Percentiles rank a stretch among this genome's conserved stretches.
phyloP scores from a whole-genome alignment of 2,888 invertebrate genomes.

The Petrolisthes manimaculis region DNA sequence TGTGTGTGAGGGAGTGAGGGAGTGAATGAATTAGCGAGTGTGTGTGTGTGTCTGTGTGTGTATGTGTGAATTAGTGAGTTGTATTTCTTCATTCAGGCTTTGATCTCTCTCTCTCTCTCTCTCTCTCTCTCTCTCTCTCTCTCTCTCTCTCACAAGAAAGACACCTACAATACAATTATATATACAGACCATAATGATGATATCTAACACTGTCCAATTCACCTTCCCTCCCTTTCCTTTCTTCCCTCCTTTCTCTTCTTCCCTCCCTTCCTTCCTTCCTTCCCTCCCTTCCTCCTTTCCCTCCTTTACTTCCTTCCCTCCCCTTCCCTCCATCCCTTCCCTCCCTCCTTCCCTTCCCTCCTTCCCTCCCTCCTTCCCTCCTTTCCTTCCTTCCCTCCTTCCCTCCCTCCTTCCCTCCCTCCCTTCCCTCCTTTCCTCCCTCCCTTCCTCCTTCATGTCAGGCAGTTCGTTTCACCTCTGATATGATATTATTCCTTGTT shows the following conservation, averaged over 20 bases:
- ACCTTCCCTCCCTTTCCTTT: not conserved
- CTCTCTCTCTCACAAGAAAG: not conserved
- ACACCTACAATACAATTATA: no score
- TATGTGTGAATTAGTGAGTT: no score
- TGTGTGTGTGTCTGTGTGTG: conserved; percentile 40
- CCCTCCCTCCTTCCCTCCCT: not conserved
- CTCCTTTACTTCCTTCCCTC: not conserved
- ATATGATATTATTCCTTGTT: not conserved
- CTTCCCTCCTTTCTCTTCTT: not conserved
- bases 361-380: not conserved
- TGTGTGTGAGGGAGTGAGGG: conserved; percentile 8
- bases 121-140: conserved; percentile 17
- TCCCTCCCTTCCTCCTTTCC: not conserved
- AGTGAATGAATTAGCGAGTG: no score
- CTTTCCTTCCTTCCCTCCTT: not conserved
- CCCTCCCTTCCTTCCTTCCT: not conserved
- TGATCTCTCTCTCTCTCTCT: conserved; percentile 20
- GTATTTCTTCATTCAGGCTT: no score
- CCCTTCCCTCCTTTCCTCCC: not conserved
- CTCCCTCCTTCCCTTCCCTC: not conserved
- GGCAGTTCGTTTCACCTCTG: not conserved
- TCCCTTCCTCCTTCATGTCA: not conserved
- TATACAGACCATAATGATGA: no score
- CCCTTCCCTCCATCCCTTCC: not conserved
- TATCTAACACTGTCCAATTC: not conserved